Base-by-base conservation (phyloP, 2,113 vertebrate species). In the Lophius piscatorius region DNA sequence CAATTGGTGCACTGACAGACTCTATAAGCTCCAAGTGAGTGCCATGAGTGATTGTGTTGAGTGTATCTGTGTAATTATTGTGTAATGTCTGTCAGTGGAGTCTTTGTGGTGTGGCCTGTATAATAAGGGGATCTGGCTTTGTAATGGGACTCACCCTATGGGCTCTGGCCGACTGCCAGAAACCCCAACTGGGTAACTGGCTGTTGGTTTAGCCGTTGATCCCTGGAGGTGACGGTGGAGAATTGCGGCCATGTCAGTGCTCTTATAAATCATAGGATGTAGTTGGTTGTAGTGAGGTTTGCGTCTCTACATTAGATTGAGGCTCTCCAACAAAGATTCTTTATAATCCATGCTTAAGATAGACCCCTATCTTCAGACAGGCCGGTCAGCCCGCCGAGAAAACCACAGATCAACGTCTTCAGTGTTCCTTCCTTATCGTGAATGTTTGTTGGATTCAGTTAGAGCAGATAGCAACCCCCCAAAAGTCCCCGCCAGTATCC, bases 121-220 rank as follows among this genome's bases (percentile, higher is more conserved):
- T 76, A 79, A 83, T 55, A 39, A 70, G 59, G 78, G 74, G 66
- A 75, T 74, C 74, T 63, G 73, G 44, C 47, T 74, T 75, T 22
- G 69, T 85, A 73, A 76, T 80, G 57, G 73, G 77, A 78, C 56
- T 48, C 64, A 59, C 81, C 81, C 72, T 60, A 50, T 75, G 68
- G 56, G 80, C 20, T 18, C 74, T 86, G 85, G 85, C 76, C 35
- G 45, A 0, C 31, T 61, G 86, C 82, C 87, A 87, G 62, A 16
- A 75, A 70, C 74, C 66, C 77, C 67, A 64, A 75, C 71, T 52
- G 64, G 72, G 59, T 79, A 18, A 65, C 70, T 72, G 77, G 63
- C 63, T 87, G 85, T 83, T 87, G 78, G 85, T 85, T 87, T 86
- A 85, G 80, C 82, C 69, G 76, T 62, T 81, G 85, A 88, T 90